Evolutionary conservation across 2,888 invertebrate genomes (phyloP).

Genomic region (Drosophila yooni): DNA sequence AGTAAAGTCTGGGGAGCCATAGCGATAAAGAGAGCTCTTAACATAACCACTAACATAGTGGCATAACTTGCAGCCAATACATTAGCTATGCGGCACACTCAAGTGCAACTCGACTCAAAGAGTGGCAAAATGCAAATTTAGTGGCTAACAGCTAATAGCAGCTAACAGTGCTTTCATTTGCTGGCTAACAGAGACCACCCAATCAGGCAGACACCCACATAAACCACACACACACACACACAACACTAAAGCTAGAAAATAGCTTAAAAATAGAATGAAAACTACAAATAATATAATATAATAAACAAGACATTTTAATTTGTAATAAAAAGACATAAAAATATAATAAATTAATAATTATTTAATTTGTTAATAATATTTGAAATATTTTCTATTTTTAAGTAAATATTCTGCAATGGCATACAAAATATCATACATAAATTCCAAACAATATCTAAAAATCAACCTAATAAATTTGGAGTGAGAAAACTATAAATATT

Average conservation of each 20-base stretch:
- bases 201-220: constrained; percentile 11
- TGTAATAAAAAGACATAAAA: too few relatives aligned
- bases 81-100: constrained; percentile 43
- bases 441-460: too few relatives aligned
- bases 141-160: constrained; percentile 1
- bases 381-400: neutral
- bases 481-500: neutral
- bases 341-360: neutral
- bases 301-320: neutral
- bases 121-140: constrained; percentile 44
- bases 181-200: constrained; percentile 38
- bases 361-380: neutral
- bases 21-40: constrained; percentile 4
- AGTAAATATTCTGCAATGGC: neutral
- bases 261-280: neutral
- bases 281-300: too few relatives aligned
- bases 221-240: neutral
- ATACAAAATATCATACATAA: neutral
- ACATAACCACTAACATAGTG: neutral
- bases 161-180: constrained; percentile 18
- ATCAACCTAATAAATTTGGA: neutral
- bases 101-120: constrained; percentile 28
- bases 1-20: constrained; percentile 3
- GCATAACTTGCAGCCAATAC: constrained; percentile 25
- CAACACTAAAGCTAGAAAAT: neutral